These are phyloP conservation scores for Cosmia trapezina DNA, from an alignment of 2,888 invertebrate species.

Conservation along the genomic window DNA sequence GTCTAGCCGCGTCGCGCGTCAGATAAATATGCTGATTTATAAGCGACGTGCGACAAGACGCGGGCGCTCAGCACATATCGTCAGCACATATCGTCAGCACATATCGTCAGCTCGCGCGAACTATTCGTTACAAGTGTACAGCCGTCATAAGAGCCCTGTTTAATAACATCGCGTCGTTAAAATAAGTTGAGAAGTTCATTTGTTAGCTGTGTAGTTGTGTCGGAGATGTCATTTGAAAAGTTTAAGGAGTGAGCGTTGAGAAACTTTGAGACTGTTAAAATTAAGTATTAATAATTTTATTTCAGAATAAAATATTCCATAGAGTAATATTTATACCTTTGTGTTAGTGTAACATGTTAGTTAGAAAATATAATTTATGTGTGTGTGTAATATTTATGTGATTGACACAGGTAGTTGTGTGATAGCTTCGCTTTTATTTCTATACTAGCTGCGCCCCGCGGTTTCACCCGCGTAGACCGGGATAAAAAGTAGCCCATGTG, in stretches of 20 bases:
- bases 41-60: slow-evolving; percentile 51
- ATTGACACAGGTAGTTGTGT: no score
- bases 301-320: no score
- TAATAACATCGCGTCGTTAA: slow-evolving; percentile 25
- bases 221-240: slow-evolving; percentile 18
- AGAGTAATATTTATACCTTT: no score
- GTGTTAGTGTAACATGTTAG: no score
- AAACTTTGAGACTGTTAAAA: neutral
- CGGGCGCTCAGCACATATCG: slow-evolving; percentile 31
- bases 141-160: slow-evolving; percentile 6
- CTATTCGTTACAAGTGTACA: slow-evolving; percentile 9
- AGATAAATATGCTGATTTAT: slow-evolving; percentile 69
- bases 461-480: no score
- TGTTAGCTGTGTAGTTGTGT: slow-evolving; percentile 26
- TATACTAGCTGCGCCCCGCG: no score
- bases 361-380: slow-evolving; percentile 10
- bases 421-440: no score
- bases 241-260: slow-evolving; percentile 1
- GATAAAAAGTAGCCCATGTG: no score
- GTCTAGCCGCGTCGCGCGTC: slow-evolving; percentile 50
- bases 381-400: no score
- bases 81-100: slow-evolving; percentile 26
- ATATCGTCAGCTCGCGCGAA: slow-evolving; percentile 30
- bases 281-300: no score
- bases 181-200: slow-evolving; percentile 10